Evolutionary conservation across 2,797 vertebrate species (phyloP), one percentile per base, ranked within the genome.

Genomic region (Galago senegalensis): DNA sequence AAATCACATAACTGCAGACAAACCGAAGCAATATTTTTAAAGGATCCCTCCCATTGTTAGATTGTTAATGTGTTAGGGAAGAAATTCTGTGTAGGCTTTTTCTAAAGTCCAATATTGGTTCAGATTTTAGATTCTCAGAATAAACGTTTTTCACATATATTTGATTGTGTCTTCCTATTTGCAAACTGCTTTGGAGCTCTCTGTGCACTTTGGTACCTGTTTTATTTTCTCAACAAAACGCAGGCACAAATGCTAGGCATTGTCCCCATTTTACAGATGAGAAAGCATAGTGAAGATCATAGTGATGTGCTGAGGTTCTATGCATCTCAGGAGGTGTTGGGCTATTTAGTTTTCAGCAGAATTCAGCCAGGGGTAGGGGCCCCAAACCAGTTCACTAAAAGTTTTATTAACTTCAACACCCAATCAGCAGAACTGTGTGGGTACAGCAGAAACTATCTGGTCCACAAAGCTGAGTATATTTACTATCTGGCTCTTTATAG

Each of bases 51-150:
- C 31, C 49, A 10, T 70, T 97, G 97, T 87, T 96, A 97, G 98
- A 84, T 97, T 97, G 89, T 98, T 98, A 98, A 98, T 97, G 97
- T 97, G 49, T 92, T 98, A 97, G 97, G 92, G 87, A 93, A 89
- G 91, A 95, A 96, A 93, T 89, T 86, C 96, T 97, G 96, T 98
- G 97, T 97, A 98, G 98, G 98, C 97, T 87, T 98, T 98, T 98
- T 98, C 97, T 98, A 98, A 98, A 98, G 98, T 98, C 99, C 97
- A 98, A 96, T 95, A 87, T 99, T 98, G 99, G 99, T 99, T 98
- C 99, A 98, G 98, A 96, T 91, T 98, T 85, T 97, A 98, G 98
- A 98, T 97, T 98, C 94, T 98, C 97, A 96, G 98, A 98, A 99
- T 99, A 99, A 99, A 98, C 96, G 97, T 96, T 96, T 98, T 97